A percentile compares a stretch with the other conserved stretches of the same genome.
Conservation (phyloP, 2,888 invertebrate species). For the Stictocephala bisonia region DNA sequence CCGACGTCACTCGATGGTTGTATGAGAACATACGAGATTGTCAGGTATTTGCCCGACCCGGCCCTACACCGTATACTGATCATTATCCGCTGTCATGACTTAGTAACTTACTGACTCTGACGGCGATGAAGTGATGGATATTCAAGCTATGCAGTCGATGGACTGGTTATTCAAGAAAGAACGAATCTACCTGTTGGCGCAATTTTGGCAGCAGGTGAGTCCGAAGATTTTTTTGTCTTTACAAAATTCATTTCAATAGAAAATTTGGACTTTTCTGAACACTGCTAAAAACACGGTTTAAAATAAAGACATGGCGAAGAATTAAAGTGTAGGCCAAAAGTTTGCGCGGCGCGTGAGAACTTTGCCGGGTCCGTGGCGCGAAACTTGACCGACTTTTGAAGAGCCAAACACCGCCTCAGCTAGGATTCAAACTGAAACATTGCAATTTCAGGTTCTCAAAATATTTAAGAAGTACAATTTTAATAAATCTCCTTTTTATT, state of each 20-base stretch:
- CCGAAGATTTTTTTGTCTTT: slow-evolving; percentile 31
- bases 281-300: not conserved
- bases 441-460: too few species aligned
- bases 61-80: too few species aligned
- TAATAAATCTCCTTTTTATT: too few species aligned
- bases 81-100: slow-evolving; percentile 33
- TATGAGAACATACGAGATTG: too few species aligned
- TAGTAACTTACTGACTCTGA: slow-evolving; percentile 15
- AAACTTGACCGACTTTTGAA: slow-evolving; percentile 27
- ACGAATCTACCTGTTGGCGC: slow-evolving; percentile 91
- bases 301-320: not conserved
- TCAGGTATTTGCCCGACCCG: too few species aligned
- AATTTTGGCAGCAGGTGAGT: slow-evolving; percentile 97
- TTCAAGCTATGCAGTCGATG: slow-evolving; percentile 95
- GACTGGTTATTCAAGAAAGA: slow-evolving; percentile 97
- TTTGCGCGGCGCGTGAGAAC: slow-evolving; percentile 25
- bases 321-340: not conserved
- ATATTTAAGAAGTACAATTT: too few species aligned
- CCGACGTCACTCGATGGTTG: too few species aligned
- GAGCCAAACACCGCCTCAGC: too few species aligned
- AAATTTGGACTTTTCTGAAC: slow-evolving; percentile 17
- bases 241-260: slow-evolving; percentile 18
- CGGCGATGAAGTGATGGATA: slow-evolving; percentile 72
- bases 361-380: slow-evolving; percentile 19
- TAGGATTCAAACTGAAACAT: too few species aligned